Evolutionary conservation across 2,797 vertebrate genomes (phyloP).

Genomic region (Sylvilagus floridanus): DNA sequence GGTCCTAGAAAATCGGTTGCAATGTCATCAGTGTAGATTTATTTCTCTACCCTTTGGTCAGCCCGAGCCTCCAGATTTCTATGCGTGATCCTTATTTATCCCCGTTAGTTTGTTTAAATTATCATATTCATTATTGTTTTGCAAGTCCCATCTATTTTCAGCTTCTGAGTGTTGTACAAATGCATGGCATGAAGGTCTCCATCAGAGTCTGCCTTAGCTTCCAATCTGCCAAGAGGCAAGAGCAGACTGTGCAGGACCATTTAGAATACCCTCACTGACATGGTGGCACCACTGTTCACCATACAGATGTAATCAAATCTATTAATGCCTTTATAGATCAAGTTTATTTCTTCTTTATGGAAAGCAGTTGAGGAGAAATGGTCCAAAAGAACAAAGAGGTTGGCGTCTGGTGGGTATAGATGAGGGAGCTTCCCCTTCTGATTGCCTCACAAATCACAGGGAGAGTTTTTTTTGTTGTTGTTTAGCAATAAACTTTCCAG

Average conservation of each 20-base stretch:
- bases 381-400: slow-evolving; percentile 56
- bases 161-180: neutral
- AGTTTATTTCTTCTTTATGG: slow-evolving; percentile 78
- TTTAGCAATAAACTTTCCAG: slow-evolving; percentile 76
- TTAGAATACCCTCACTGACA: slow-evolving; percentile 51
- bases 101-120: neutral
- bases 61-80: neutral
- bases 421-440: slow-evolving; percentile 52
- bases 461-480: slow-evolving; percentile 39
- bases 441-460: slow-evolving; percentile 71
- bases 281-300: neutral
- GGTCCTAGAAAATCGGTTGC: neutral
- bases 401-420: neutral
- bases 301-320: slow-evolving; percentile 60
- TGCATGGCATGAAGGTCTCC: neutral
- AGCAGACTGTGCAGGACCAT: slow-evolving; percentile 51
- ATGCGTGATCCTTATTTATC: neutral
- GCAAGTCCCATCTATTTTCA: slow-evolving; percentile 6
- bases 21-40: neutral
- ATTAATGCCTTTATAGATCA: slow-evolving; percentile 76
- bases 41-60: neutral
- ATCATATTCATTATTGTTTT: slow-evolving; percentile 58
- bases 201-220: slow-evolving; percentile 9
- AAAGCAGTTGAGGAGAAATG: slow-evolving; percentile 56
- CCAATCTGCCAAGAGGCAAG: neutral